A percentile compares a stretch with the other conserved stretches of the same genome.
Conservation (phyloP, 2,113 vertebrate genomes). For the Gnathonemus longibarbis region DNA sequence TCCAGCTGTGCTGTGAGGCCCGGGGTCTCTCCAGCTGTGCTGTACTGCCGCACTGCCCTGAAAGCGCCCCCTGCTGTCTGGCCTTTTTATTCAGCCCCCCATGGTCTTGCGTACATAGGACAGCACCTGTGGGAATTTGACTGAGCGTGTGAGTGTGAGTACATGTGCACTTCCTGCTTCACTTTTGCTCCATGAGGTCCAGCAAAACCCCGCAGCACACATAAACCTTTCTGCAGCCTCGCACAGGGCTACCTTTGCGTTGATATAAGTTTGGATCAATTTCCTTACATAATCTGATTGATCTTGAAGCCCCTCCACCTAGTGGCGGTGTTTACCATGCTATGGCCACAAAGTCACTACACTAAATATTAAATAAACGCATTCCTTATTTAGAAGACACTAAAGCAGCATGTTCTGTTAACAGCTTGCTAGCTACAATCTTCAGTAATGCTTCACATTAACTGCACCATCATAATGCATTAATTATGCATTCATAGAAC, state of each 20-base stretch:
- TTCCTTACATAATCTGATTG: background rate
- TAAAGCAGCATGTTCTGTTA: background rate
- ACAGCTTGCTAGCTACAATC: background rate
- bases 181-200: background rate
- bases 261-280: background rate
- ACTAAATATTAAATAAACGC: background rate
- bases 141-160: background rate
- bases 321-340: background rate
- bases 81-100: background rate
- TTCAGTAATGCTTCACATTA: background rate
- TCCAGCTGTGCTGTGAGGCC: background rate
- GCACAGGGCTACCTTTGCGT: background rate
- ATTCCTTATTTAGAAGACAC: background rate
- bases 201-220: background rate
- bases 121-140: background rate
- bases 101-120: background rate
- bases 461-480: background rate
- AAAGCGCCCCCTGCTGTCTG: background rate
- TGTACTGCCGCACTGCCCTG: background rate
- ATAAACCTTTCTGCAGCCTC: background rate
- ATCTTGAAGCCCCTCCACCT: background rate
- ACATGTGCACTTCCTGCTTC: background rate
- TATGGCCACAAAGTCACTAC: background rate
- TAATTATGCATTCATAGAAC: background rate
- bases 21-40: background rate